phyloP scores from a whole-genome alignment of 2,888 invertebrate species.

The Malthinus flaveolus region DNA sequence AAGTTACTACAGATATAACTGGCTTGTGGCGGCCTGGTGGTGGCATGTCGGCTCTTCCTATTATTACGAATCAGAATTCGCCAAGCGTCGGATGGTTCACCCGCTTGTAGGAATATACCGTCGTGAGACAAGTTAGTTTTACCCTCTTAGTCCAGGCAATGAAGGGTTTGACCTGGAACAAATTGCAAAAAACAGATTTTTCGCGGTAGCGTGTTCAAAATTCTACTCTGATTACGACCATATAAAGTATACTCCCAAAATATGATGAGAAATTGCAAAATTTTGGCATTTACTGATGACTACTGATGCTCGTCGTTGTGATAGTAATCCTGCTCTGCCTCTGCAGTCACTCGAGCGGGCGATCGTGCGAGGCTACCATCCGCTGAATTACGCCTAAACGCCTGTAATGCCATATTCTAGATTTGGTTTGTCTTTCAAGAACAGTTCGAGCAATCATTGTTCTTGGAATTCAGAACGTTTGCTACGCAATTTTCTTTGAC shows the following conservation, averaged over 20 bases:
- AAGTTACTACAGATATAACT: constrained; percentile 67
- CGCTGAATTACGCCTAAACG: constrained; percentile 33
- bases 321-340: too few relatives aligned
- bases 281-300: too few relatives aligned
- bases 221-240: constrained; percentile 55
- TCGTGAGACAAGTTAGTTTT: constrained; percentile 60
- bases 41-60: constrained; percentile 74
- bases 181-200: too few relatives aligned
- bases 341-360: too few relatives aligned
- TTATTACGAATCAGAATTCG: constrained; percentile 73
- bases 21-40: constrained; percentile 58
- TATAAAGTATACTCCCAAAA: too few relatives aligned
- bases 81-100: constrained; percentile 71
- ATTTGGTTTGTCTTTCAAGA: too few relatives aligned
- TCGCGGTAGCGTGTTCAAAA: constrained; percentile 51
- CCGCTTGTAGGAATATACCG: constrained; percentile 38
- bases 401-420: constrained; percentile 67
- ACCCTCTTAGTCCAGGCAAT: constrained; percentile 54
- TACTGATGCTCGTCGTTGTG: constrained; percentile 59
- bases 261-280: too few relatives aligned
- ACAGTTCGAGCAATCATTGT: too few relatives aligned
- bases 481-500: too few relatives aligned
- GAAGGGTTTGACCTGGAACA: too few relatives aligned
- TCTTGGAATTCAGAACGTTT: too few relatives aligned
- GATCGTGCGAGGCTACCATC: constrained; percentile 58